Evolutionary conservation across 1,140 invertebrate species (phyloP).

Genomic region (Neodiprion pinetum): DNA sequence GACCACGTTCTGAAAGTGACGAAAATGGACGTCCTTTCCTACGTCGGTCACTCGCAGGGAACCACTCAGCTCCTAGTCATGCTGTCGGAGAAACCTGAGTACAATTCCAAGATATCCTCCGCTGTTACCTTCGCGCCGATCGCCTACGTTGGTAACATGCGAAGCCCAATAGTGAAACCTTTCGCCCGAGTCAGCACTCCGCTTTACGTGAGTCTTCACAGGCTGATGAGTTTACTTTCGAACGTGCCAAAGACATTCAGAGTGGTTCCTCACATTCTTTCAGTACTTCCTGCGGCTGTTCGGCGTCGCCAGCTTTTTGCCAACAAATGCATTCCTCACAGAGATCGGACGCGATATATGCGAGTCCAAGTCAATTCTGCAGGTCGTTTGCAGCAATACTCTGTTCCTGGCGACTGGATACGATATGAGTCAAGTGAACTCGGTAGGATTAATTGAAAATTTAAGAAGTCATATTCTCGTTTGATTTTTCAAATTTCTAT

Average conservation of each 20-base stretch:
- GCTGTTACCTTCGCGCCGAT: constrained; percentile 58
- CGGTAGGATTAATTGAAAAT: constrained; percentile 45
- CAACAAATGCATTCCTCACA: constrained; percentile 60
- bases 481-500: constrained; percentile 17
- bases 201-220: not conserved
- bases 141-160: constrained; percentile 47
- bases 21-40: constrained; percentile 58
- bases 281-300: constrained; percentile 47
- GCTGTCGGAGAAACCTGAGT: constrained; percentile 62
- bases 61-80: constrained; percentile 62
- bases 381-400: constrained; percentile 68
- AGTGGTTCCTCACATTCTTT: constrained; percentile 3
- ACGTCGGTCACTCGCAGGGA: constrained; percentile 71
- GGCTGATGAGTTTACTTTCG: not conserved
- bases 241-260: not conserved
- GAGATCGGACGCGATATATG: constrained; percentile 62
- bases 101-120: constrained; percentile 60
- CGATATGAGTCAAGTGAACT: constrained; percentile 61
- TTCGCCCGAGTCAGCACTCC: constrained; percentile 26
- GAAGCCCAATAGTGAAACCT: constrained; percentile 45
- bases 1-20: constrained; percentile 66
- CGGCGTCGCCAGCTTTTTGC: constrained; percentile 65
- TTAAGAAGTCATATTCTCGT: not conserved
- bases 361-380: constrained; percentile 57
- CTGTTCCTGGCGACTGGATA: constrained; percentile 74